Percentiles rank a stretch among this genome's conserved stretches.
These are phyloP conservation scores for Sicus ferrugineus DNA, from an alignment of 2,888 invertebrate genomes.

Conservation along the genomic window DNA sequence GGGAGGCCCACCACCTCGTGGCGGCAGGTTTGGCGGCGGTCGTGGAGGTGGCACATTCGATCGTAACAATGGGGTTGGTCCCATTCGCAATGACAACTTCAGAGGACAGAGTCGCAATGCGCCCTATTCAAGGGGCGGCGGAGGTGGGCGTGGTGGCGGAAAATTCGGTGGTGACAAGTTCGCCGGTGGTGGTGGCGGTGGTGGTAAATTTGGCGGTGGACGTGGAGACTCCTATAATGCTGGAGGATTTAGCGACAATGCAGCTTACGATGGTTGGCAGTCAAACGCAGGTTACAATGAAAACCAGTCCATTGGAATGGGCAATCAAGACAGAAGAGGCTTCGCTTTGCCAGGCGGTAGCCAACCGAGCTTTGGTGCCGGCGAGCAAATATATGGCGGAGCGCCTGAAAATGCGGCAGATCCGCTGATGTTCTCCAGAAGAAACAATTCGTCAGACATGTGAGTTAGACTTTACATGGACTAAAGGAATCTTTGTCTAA, in stretches of 20 bases:
- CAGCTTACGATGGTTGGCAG: constrained; percentile 33
- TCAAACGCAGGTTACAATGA: constrained; percentile 36
- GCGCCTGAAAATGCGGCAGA: constrained; percentile 43
- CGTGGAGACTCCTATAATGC: too few relatives aligned
- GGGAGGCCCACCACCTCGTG: constrained; percentile 35
- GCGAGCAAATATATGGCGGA: constrained; percentile 52
- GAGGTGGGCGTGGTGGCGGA: not conserved
- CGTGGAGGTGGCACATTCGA: constrained; percentile 35
- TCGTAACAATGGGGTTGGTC: constrained; percentile 48
- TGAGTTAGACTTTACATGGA: not conserved
- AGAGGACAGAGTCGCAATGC: constrained; percentile 50
- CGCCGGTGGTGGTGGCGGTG: constrained; percentile 35
- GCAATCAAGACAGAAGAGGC: constrained; percentile 60
- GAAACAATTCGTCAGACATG: constrained; percentile 37
- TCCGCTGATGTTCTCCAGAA: constrained; percentile 41
- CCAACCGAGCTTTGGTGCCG: constrained; percentile 47
- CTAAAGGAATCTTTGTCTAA: not conserved
- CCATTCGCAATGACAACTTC: constrained; percentile 50
- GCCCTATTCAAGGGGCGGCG: constrained; percentile 47
- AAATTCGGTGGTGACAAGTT: constrained; percentile 11
- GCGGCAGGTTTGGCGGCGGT: constrained; percentile 41
- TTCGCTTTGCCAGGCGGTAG: constrained; percentile 57
- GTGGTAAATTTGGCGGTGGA: constrained; percentile 41
- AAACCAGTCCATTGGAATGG: constrained; percentile 41
- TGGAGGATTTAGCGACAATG: constrained; percentile 20